Percentiles rank a stretch among this genome's conserved stretches.
Conservation (phyloP, 64 coral and sea anemone species). For the Pachyseris speciosa region DNA sequence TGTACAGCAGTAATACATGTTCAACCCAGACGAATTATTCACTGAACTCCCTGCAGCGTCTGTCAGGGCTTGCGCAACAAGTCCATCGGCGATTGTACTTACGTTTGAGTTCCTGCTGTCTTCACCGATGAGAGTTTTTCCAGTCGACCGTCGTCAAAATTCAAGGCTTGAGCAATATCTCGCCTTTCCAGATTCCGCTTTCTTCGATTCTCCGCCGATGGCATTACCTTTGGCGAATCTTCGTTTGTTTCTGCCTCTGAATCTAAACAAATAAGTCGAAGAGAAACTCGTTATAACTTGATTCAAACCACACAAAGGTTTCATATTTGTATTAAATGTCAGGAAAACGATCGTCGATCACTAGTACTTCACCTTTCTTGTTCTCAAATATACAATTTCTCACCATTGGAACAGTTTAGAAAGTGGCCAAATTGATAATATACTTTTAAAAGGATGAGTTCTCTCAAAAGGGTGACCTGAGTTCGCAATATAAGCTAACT, state of each 20-base stretch:
- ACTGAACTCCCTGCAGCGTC: background rate
- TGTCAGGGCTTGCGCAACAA: background rate
- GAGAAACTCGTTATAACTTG: background rate
- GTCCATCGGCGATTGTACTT: background rate
- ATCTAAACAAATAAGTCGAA: background rate
- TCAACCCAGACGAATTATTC: background rate
- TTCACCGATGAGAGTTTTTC: constrained; percentile 79
- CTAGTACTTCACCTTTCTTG: background rate
- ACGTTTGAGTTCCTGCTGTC: constrained; percentile 94
- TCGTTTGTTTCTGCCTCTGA: constrained; percentile 58
- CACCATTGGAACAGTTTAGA: background rate
- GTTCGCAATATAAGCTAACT: too few relatives aligned
- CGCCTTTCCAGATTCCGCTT: constrained; percentile 89
- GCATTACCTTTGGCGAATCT: constrained; percentile 71
- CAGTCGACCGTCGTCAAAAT: constrained; percentile 72
- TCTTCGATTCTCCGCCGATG: constrained; percentile 78
- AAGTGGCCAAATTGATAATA: background rate
- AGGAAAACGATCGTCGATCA: background rate
- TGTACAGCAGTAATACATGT: too few relatives aligned
- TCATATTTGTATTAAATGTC: too few relatives aligned
- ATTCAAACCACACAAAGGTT: too few relatives aligned
- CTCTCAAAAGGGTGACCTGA: too few relatives aligned
- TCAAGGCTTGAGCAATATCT: constrained; percentile 75
- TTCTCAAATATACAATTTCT: background rate
- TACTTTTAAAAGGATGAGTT: background rate